These are phyloP conservation scores for Silurus glanis DNA, from an alignment of 2,113 vertebrate species.

Conservation along the genomic window DNA sequence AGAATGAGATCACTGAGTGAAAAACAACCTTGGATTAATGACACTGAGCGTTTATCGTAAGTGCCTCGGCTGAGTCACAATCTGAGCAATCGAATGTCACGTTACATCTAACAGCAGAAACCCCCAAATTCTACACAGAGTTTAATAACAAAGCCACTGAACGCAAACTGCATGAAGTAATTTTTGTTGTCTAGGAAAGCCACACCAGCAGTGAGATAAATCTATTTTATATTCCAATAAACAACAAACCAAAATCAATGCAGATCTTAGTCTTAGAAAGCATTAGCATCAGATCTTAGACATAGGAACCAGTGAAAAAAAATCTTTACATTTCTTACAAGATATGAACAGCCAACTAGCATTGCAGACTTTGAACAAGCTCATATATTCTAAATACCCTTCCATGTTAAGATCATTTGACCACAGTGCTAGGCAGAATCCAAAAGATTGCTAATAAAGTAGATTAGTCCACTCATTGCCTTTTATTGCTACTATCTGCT, in stretches of 20 bases:
- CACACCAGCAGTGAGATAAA: background rate
- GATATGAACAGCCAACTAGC: background rate
- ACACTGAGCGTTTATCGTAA: background rate
- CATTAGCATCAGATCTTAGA: background rate
- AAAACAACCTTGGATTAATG: background rate
- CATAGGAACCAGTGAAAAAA: background rate
- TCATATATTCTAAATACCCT: background rate
- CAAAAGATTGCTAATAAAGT: background rate
- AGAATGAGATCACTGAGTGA: slow-evolving; percentile 25
- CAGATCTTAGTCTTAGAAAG: background rate
- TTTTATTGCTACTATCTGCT: background rate
- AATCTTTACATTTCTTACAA: background rate
- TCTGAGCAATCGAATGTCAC: background rate
- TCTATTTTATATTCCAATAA: background rate
- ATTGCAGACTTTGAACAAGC: background rate
- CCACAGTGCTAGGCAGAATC: background rate
- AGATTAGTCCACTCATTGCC: background rate
- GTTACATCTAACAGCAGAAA: background rate
- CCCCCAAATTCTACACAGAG: background rate
- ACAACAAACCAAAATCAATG: background rate
- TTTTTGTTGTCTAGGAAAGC: background rate
- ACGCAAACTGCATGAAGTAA: background rate
- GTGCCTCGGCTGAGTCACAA: background rate
- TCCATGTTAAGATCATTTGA: background rate
- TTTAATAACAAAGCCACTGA: background rate